Conservation (phyloP, 1,140 invertebrate species). For the Drosophila grimshawi region DNA sequence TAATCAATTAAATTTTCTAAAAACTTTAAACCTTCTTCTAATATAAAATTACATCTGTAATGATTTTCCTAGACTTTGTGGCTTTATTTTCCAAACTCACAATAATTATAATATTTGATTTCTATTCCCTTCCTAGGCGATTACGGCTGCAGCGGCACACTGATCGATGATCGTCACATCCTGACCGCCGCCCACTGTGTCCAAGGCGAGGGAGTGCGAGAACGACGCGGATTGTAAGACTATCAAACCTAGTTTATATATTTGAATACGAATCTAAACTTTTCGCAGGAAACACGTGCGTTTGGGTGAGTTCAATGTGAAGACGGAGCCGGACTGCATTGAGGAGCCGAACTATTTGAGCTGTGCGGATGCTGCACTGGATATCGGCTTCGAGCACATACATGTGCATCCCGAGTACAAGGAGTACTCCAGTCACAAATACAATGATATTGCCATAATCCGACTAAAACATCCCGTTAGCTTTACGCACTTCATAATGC, state of each 20-base stretch:
- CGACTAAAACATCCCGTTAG: constrained; percentile 90
- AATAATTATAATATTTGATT: background rate
- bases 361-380: constrained; percentile 82
- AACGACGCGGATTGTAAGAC: constrained; percentile 74
- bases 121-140: constrained; percentile 50
- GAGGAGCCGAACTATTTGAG: constrained; percentile 68
- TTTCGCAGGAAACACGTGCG: constrained; percentile 85
- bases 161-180: constrained; percentile 86
- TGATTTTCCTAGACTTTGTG: too few relatives aligned
- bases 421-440: constrained; percentile 68
- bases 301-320: constrained; percentile 88
- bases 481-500: constrained; percentile 90
- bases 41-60: too few relatives aligned
- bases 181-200: constrained; percentile 95
- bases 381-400: constrained; percentile 80
- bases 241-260: background rate
- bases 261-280: background rate
- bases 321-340: constrained; percentile 86
- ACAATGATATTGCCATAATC: constrained; percentile 91
- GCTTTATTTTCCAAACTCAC: too few relatives aligned
- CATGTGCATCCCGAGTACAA: constrained; percentile 84
- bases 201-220: constrained; percentile 85
- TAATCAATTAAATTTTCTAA: too few relatives aligned
- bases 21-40: too few relatives aligned
- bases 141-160: constrained; percentile 86